phyloP scores from a whole-genome alignment of 2,888 invertebrate species.

The Aporophyla nigra region DNA sequence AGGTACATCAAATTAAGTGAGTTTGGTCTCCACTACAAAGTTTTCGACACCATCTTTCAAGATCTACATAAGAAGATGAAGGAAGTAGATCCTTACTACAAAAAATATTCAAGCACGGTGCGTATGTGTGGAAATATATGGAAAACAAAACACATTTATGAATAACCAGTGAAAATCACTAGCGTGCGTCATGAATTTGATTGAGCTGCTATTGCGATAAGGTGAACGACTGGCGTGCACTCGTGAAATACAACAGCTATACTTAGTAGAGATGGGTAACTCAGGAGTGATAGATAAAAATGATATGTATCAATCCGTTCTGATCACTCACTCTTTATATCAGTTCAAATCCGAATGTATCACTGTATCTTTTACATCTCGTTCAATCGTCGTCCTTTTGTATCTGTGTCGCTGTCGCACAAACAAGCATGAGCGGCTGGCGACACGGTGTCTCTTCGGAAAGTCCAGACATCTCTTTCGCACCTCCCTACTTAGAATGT shows the following conservation, averaged over 20 bases:
- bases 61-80: conserved; percentile 80
- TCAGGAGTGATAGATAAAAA: too few relatives aligned
- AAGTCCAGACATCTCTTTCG: too few relatives aligned
- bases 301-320: too few relatives aligned
- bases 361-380: too few relatives aligned
- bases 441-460: too few relatives aligned
- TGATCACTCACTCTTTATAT: too few relatives aligned
- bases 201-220: not conserved
- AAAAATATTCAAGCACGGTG: conserved; percentile 81
- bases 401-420: too few relatives aligned
- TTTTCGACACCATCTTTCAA: conserved; percentile 77
- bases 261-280: too few relatives aligned
- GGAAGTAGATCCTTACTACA: conserved; percentile 79
- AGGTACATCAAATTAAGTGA: conserved; percentile 75
- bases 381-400: too few relatives aligned
- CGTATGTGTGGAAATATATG: conserved; percentile 51
- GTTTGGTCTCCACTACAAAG: conserved; percentile 76
- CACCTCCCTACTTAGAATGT: too few relatives aligned
- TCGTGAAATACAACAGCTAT: not conserved
- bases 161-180: not conserved
- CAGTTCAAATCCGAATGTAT: too few relatives aligned
- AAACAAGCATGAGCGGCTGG: too few relatives aligned
- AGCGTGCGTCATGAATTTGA: not conserved
- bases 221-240: not conserved
- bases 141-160: not conserved